phyloP scores from a whole-genome alignment of 1,140 invertebrate genomes.

The Drosophila truncata region DNA sequence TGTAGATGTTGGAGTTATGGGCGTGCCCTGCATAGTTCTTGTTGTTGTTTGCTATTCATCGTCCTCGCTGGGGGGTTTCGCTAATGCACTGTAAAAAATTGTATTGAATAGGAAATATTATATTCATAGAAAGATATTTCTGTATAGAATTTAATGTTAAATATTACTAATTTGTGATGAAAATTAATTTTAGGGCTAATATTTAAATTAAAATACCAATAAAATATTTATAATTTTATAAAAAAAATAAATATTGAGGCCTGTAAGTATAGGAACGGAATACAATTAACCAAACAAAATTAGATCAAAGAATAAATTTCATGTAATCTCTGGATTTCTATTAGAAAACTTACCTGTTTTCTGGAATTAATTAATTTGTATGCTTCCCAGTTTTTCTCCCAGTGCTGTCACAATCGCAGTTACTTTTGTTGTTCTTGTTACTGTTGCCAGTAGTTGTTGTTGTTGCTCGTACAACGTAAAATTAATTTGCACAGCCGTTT shows the following conservation, averaged over 20 bases:
- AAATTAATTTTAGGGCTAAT: too few species aligned
- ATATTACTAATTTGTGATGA: too few species aligned
- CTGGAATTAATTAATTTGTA: too few species aligned
- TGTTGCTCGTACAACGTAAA: constrained; percentile 73
- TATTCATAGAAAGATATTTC: background rate
- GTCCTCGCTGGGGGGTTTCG: constrained; percentile 25
- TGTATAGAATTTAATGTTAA: too few species aligned
- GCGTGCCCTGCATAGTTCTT: constrained; percentile 62
- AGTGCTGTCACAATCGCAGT: constrained; percentile 50
- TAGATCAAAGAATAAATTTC: too few species aligned
- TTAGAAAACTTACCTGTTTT: too few species aligned
- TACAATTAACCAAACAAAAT: too few species aligned
- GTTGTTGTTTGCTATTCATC: constrained; percentile 63
- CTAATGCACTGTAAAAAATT: constrained; percentile 1
- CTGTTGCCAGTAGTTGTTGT: constrained; percentile 55
- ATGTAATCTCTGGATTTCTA: background rate
- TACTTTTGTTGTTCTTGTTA: constrained; percentile 52
- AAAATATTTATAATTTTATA: too few species aligned
- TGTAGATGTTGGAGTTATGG: constrained; percentile 65
- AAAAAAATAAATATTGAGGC: too few species aligned
- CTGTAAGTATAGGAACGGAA: too few species aligned
- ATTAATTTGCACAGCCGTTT: constrained; percentile 81
- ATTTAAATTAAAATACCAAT: too few species aligned
- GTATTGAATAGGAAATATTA: too few species aligned
- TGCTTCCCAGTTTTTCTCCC: background rate